Conservation (phyloP, 2,888 invertebrate species). For the Lumbricus terrestris region DNA sequence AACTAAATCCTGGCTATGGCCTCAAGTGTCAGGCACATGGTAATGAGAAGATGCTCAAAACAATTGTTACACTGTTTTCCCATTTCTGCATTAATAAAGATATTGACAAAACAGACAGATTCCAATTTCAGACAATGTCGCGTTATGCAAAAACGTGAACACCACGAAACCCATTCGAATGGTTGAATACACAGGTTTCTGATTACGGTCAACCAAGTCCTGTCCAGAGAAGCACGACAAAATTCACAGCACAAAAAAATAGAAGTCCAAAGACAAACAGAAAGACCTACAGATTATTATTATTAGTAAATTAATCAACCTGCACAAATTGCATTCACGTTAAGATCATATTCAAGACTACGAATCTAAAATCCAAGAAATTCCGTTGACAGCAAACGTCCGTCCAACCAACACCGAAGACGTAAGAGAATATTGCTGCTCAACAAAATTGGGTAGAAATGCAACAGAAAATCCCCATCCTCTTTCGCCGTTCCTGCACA, state of each 20-base stretch:
- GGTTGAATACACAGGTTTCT: neutral
- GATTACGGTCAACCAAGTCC: neutral
- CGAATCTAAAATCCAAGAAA: neutral
- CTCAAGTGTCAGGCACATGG: too few species aligned
- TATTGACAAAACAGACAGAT: neutral
- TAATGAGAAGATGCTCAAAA: too few species aligned
- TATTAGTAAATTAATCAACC: neutral
- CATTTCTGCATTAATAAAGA: neutral
- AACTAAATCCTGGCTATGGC: too few species aligned
- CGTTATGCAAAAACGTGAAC: neutral
- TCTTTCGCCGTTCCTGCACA: neutral
- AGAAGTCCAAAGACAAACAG: neutral
- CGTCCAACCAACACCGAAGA: neutral
- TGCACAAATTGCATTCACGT: neutral
- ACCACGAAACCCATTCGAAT: neutral
- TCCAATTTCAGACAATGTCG: neutral
- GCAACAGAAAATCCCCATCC: neutral
- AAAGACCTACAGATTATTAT: neutral
- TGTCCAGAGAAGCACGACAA: neutral
- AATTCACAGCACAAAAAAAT: neutral
- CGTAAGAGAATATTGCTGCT: neutral
- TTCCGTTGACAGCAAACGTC: neutral
- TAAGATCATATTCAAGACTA: neutral
- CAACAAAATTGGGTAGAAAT: neutral
- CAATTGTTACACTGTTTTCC: neutral